Conservation (phyloP, 92 coral and sea anemone genomes). For the Palythoa heliodiscus region DNA sequence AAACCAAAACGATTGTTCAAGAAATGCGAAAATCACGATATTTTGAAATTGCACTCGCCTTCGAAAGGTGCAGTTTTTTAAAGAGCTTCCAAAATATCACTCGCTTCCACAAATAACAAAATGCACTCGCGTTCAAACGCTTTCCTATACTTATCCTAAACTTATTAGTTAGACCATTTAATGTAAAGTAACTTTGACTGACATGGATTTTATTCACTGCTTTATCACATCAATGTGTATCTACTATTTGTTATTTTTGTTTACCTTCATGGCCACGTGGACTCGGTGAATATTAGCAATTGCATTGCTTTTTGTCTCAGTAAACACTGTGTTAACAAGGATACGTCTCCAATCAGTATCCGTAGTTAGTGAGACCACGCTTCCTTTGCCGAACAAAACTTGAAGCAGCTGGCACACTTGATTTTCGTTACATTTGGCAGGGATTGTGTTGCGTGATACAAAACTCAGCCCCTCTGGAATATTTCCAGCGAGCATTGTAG, state of each 20-base stretch:
- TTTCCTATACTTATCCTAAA: no score
- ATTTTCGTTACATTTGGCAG: slow-evolving; percentile 54
- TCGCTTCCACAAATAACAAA: no score
- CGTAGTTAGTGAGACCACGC: slow-evolving; percentile 48
- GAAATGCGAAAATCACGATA: no score
- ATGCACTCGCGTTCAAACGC: background rate
- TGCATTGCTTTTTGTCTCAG: slow-evolving; percentile 31
- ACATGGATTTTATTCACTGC: no score
- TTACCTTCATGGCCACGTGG: slow-evolving; percentile 51
- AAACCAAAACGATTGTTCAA: no score
- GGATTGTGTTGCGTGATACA: slow-evolving; percentile 60
- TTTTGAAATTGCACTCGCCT: background rate
- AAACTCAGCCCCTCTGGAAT: slow-evolving; percentile 83
- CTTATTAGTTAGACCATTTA: no score
- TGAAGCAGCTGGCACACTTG: slow-evolving; percentile 69
- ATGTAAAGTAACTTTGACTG: no score
- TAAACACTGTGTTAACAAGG: slow-evolving; percentile 43
- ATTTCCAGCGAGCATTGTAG: slow-evolving; percentile 58
- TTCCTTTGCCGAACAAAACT: slow-evolving; percentile 76
- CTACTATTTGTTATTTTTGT: background rate
- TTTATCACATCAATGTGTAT: background rate
- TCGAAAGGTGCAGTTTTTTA: background rate
- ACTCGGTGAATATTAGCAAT: slow-evolving; percentile 44
- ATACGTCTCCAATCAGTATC: slow-evolving; percentile 43
- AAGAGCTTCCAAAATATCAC: background rate